These are phyloP conservation scores for Pheosia gnoma DNA, from an alignment of 2,888 invertebrate species.

Conservation along the genomic window DNA sequence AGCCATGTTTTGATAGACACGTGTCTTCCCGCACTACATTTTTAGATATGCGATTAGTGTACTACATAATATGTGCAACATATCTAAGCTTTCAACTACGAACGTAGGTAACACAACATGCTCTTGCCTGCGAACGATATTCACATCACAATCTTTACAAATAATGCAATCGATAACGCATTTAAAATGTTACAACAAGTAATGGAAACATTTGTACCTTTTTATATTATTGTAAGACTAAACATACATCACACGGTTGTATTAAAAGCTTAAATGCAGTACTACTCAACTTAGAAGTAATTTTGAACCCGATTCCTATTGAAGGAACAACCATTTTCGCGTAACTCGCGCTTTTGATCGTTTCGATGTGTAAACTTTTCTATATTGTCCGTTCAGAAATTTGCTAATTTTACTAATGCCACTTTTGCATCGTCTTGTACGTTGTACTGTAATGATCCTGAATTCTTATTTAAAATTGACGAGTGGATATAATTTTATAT, in stretches of 20 bases:
- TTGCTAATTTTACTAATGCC: too few relatives aligned
- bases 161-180: constrained; percentile 9
- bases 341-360: too few relatives aligned
- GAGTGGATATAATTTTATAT: constrained; percentile 10
- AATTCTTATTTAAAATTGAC: too few relatives aligned
- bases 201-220: constrained; percentile 15
- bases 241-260: constrained; percentile 37
- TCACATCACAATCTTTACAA: constrained; percentile 20
- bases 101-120: constrained; percentile 10
- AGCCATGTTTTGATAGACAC: constrained; percentile 10
- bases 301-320: background rate
- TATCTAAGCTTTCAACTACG: constrained; percentile 30
- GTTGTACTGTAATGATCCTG: too few relatives aligned
- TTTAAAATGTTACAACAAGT: constrained; percentile 10
- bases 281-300: background rate
- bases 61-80: constrained; percentile 20
- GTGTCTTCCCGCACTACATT: constrained; percentile 39
- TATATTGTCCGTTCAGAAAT: too few relatives aligned
- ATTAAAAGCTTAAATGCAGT: constrained; percentile 26
- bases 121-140: background rate
- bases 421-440: too few relatives aligned
- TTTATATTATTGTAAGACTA: constrained; percentile 17
- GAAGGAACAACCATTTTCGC: background rate
- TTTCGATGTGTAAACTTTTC: too few relatives aligned
- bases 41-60: constrained; percentile 7